Evolutionary conservation across 2,797 vertebrate species (phyloP).

Genomic region (Chrosomus eos): DNA sequence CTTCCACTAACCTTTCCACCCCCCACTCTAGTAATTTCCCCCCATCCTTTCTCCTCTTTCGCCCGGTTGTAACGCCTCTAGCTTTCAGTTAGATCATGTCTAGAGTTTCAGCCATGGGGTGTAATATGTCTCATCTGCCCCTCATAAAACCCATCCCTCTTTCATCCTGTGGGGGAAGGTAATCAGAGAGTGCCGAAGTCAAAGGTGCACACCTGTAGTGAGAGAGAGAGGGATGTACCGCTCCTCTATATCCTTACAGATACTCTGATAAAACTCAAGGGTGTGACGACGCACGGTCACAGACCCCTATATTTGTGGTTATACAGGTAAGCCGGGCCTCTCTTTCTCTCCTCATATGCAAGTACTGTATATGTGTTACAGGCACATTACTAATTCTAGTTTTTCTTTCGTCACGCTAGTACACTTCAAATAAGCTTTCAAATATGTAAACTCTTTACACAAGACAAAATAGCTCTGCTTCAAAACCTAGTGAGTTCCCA

Average conservation of each 20-base stretch:
- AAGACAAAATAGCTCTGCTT: conserved; percentile 2
- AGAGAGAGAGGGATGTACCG: neutral
- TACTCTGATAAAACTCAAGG: conserved; percentile 14
- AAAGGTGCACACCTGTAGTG: conserved; percentile 49
- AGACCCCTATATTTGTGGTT: conserved; percentile 26
- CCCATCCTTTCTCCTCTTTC: neutral
- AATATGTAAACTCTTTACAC: conserved; percentile 6
- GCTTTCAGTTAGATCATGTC: conserved; percentile 45
- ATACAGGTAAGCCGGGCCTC: neutral
- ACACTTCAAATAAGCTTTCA: neutral
- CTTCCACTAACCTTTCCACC: neutral
- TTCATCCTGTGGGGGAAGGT: conserved; percentile 52
- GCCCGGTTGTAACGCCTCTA: conserved; percentile 15
- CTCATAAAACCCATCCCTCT: conserved; percentile 40
- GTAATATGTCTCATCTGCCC: conserved; percentile 39
- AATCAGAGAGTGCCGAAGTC: conserved; percentile 31
- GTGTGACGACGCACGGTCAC: conserved; percentile 1
- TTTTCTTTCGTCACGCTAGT: neutral
- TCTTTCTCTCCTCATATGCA: neutral
- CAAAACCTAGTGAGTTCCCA: neutral
- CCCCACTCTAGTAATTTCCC: neutral
- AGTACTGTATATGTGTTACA: conserved; percentile 6
- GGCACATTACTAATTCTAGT: conserved; percentile 6
- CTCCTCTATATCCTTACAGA: conserved; percentile 2
- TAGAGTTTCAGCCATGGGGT: conserved; percentile 51